These are phyloP conservation scores for Saccostrea echinata DNA, from an alignment of 1,140 invertebrate species.

Conservation along the genomic window DNA sequence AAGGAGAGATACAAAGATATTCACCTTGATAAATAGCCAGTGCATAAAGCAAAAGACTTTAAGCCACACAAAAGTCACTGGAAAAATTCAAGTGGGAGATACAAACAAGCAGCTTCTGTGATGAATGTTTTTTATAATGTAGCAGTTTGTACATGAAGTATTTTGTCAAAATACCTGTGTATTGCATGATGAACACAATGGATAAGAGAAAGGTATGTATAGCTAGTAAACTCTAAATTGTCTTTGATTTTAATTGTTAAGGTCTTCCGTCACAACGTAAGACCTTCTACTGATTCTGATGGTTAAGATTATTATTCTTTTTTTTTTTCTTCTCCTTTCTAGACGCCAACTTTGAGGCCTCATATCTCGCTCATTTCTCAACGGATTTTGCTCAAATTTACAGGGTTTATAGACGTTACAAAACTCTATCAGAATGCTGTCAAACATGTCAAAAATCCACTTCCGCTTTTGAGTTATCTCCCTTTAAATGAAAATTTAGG, in stretches of 20 bases:
- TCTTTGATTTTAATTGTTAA: background rate
- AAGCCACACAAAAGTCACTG: background rate
- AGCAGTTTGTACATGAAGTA: background rate
- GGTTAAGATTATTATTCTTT: too few species aligned
- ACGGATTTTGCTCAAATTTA: too few species aligned
- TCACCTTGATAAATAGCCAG: background rate
- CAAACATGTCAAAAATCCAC: too few species aligned
- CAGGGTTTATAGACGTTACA: too few species aligned
- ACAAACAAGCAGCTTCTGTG: background rate
- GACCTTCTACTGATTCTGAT: too few species aligned
- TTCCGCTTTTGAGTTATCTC: too few species aligned
- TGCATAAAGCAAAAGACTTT: background rate
- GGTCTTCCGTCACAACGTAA: too few species aligned
- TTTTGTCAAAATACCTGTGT: background rate
- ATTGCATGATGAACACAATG: background rate
- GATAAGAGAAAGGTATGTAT: background rate
- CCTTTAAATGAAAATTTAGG: too few species aligned
- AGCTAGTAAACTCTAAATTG: background rate
- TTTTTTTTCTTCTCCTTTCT: too few species aligned
- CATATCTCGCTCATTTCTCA: too few species aligned
- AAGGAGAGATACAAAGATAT: conserved; percentile 13
- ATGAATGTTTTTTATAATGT: background rate
- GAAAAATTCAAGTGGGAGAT: background rate
- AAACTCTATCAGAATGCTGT: too few species aligned
- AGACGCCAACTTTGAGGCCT: too few species aligned